phyloP scores from a whole-genome alignment of 2,113 vertebrate genomes.

The Ageneiosus marmoratus region DNA sequence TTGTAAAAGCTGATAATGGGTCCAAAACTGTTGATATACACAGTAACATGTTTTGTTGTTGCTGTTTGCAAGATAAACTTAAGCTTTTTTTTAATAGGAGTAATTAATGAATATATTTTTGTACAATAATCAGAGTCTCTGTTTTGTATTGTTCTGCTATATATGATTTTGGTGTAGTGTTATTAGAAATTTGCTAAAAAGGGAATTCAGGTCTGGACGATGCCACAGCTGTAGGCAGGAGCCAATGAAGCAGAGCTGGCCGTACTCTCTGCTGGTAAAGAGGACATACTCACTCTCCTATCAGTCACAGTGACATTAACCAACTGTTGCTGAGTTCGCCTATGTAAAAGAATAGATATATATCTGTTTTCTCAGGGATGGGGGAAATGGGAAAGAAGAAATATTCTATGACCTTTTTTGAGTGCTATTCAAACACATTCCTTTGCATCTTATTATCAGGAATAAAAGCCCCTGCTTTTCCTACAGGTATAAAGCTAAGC shows the following conservation, averaged over 20 bases:
- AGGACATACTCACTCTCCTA: not conserved
- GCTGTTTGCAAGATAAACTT: not conserved
- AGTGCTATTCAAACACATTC: not conserved
- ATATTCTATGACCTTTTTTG: not conserved
- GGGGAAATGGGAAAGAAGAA: no score
- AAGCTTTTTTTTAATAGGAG: not conserved
- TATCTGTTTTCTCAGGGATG: no score
- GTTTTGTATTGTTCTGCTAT: slow-evolving; percentile 1
- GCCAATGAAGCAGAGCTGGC: not conserved
- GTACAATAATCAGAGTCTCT: not conserved
- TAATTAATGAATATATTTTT: not conserved
- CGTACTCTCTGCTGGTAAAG: not conserved
- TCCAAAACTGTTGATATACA: not conserved
- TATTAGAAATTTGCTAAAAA: not conserved
- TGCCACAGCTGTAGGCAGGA: not conserved
- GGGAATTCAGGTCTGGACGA: not conserved
- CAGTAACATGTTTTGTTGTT: not conserved
- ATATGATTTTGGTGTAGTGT: not conserved
- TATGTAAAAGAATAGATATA: not conserved
- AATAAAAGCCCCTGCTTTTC: not conserved
- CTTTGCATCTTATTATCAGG: not conserved
- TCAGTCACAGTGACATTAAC: not conserved
- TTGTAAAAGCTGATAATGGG: not conserved
- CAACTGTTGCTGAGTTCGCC: not conserved
- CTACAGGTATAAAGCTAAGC: not conserved